Evolutionary conservation across 2,888 invertebrate genomes (phyloP).

Genomic region (Ochropacha duplaris): DNA sequence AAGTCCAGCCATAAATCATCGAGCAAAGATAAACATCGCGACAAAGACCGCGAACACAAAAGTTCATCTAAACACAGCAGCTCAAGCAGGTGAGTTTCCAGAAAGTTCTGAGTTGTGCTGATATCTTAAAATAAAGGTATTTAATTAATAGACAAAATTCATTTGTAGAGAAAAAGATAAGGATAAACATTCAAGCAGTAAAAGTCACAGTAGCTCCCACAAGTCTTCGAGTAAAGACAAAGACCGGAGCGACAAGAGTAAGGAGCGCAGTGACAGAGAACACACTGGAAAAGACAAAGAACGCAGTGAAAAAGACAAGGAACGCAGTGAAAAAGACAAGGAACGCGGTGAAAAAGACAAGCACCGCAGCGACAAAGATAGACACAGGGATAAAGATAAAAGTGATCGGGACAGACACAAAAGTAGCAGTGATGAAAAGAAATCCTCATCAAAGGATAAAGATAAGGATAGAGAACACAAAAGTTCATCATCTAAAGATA

Average conservation of each 20-base stretch:
- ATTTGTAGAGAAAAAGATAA: conserved; percentile 75
- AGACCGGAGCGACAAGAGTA: conserved; percentile 65
- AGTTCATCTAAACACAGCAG: conserved; percentile 78
- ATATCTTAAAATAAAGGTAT: conserved; percentile 13
- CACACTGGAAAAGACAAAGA: conserved; percentile 53
- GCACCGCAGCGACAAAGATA: conserved; percentile 69
- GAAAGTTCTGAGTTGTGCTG: conserved; percentile 49
- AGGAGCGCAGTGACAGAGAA: conserved; percentile 61
- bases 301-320: conserved; percentile 41
- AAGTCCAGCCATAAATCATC: conserved; percentile 86
- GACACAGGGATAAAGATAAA: conserved; percentile 52
- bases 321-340: conserved; percentile 59
- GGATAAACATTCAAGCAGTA: conserved; percentile 79
- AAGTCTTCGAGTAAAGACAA: conserved; percentile 80
- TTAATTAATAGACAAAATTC: conserved; percentile 14
- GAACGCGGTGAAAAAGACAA: conserved; percentile 58
- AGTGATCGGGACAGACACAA: conserved; percentile 72
- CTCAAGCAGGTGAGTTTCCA: conserved; percentile 77
- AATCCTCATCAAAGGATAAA: conserved; percentile 62
- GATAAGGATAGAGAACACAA: conserved; percentile 46
- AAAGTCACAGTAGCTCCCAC: conserved; percentile 82
- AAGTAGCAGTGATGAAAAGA: conserved; percentile 57
- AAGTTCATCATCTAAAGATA: conserved; percentile 70
- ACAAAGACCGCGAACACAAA: conserved; percentile 85
- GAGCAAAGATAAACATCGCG: conserved; percentile 87